A percentile compares a stretch with the other conserved stretches of the same genome.
Conservation (phyloP, 2,797 vertebrate genomes). For the Trematomus bernacchii region DNA sequence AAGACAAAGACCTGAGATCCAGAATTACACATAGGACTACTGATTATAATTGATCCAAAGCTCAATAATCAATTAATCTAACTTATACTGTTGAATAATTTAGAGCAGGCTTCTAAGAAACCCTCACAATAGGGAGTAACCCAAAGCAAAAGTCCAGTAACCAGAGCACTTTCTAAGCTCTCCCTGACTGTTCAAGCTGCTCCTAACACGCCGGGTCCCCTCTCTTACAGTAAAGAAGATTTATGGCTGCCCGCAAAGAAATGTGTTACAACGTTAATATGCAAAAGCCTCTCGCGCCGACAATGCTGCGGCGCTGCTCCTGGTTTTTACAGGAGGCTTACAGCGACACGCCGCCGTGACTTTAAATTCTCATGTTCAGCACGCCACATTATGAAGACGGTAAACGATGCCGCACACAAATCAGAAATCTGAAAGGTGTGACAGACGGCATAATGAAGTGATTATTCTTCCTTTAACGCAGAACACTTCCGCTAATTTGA, state of each 20-base stretch:
- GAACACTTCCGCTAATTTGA: slow-evolving; percentile 35
- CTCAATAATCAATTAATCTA: slow-evolving; percentile 79
- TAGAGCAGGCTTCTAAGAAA: slow-evolving; percentile 36
- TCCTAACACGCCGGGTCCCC: slow-evolving; percentile 53
- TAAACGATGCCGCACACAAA: slow-evolving; percentile 53
- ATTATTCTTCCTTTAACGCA: slow-evolving; percentile 56
- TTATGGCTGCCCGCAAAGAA: slow-evolving; percentile 57
- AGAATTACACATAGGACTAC: slow-evolving; percentile 67
- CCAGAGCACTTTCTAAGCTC: slow-evolving; percentile 40
- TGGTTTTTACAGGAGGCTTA: slow-evolving; percentile 64
- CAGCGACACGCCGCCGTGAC: slow-evolving; percentile 26
- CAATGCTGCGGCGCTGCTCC: slow-evolving; percentile 26
- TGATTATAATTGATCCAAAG: slow-evolving; percentile 76
- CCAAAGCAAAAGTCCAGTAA: slow-evolving; percentile 53
- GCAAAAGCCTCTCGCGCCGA: slow-evolving; percentile 45
- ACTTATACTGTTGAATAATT: slow-evolving; percentile 65
- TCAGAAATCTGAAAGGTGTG: slow-evolving; percentile 55
- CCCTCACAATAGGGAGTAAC: slow-evolving; percentile 58
- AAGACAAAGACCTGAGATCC: slow-evolving; percentile 59
- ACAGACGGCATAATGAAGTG: slow-evolving; percentile 59
- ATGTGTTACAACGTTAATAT: slow-evolving; percentile 58
- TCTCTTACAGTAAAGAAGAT: slow-evolving; percentile 67
- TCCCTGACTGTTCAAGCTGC: slow-evolving; percentile 35
- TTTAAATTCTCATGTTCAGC: slow-evolving; percentile 68
- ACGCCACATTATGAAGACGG: slow-evolving; percentile 36